Conservation (phyloP, 2,888 invertebrate genomes). For the Cosmia trapezina region DNA sequence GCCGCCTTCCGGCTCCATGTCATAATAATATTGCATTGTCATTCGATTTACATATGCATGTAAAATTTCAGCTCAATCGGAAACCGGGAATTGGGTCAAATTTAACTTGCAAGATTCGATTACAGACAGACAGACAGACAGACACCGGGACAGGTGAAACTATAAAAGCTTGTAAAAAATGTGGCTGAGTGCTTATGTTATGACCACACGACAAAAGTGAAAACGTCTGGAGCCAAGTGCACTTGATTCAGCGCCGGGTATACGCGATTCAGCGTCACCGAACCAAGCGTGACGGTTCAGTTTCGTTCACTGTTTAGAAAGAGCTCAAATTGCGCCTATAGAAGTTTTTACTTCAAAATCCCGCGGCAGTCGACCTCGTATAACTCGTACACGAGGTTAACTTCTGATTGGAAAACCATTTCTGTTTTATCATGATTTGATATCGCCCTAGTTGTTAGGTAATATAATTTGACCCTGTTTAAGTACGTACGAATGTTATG, state of each 20-base stretch:
- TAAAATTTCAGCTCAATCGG: too few relatives aligned
- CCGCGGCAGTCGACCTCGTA: background rate
- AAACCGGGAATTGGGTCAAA: too few relatives aligned
- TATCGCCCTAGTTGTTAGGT: background rate
- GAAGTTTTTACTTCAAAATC: background rate
- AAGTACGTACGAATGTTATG: constrained; percentile 24
- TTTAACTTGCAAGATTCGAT: too few relatives aligned
- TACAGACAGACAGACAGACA: too few relatives aligned
- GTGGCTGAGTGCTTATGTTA: too few relatives aligned
- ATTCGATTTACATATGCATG: too few relatives aligned
- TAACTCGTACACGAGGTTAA: too few relatives aligned
- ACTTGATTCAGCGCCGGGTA: background rate
- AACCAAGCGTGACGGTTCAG: background rate
- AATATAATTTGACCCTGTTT: background rate
- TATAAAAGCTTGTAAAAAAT: background rate
- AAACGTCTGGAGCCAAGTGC: background rate
- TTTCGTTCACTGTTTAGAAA: background rate
- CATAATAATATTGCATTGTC: too few relatives aligned
- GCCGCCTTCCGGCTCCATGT: too few relatives aligned
- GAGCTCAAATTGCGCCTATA: too few relatives aligned
- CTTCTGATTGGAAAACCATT: background rate
- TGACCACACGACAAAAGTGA: background rate
- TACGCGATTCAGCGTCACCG: background rate
- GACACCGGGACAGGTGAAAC: too few relatives aligned
- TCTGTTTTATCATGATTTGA: background rate